These are phyloP conservation scores for Intellagama lesueurii DNA, from an alignment of 2,797 vertebrate genomes.

Conservation along the genomic window DNA sequence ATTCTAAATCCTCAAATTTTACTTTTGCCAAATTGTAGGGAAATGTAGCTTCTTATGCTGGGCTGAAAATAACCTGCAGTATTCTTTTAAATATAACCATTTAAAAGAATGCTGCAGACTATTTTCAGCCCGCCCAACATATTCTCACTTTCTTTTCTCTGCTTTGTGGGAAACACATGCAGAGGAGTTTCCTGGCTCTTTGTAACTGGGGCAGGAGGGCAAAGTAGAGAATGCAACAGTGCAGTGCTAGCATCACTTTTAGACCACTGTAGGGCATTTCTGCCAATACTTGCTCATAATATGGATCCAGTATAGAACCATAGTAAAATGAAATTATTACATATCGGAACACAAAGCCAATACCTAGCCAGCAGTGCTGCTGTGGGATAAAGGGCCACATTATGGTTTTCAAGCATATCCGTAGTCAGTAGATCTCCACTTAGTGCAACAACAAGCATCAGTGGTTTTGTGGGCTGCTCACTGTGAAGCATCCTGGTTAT, in stretches of 20 bases:
- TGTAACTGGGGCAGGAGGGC: background rate
- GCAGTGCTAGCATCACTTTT: background rate
- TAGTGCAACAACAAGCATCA: background rate
- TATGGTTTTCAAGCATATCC: background rate
- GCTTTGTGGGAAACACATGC: background rate
- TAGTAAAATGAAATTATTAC: background rate
- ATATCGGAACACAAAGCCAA: background rate
- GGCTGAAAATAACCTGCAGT: no score
- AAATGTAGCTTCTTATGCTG: background rate
- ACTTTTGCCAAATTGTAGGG: background rate
- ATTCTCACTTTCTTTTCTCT: background rate
- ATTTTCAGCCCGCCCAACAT: background rate
- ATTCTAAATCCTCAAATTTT: no score
- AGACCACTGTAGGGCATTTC: background rate
- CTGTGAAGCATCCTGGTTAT: background rate
- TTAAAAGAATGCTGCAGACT: no score
- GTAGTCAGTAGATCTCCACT: background rate
- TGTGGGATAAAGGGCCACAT: background rate
- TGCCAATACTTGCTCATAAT: background rate
- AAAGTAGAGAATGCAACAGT: background rate
- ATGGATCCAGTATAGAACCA: background rate
- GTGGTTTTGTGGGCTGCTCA: constrained; percentile 5
- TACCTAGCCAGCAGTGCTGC: background rate
- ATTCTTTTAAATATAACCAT: no score
- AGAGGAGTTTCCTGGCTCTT: background rate